Conservation (phyloP, 2,797 vertebrate species). For the Poecilia picta region DNA sequence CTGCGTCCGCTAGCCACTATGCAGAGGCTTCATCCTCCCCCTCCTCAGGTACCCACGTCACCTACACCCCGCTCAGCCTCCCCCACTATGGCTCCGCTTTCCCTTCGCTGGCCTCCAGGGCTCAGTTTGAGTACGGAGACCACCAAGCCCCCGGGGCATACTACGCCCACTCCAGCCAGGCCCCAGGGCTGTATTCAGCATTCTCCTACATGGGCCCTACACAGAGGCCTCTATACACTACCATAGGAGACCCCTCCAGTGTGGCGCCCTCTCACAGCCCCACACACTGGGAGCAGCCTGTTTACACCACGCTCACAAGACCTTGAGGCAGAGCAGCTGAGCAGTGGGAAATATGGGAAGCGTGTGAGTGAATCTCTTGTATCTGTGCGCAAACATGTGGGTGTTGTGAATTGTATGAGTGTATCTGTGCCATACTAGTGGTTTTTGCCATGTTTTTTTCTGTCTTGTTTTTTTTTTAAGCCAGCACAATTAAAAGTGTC, state of each 20-base stretch:
- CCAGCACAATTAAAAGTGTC: conserved; percentile 61
- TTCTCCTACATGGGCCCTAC: conserved; percentile 99
- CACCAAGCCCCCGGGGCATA: conserved; percentile 96
- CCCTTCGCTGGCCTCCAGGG: conserved; percentile 94
- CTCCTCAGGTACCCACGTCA: conserved; percentile 88
- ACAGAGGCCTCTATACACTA: conserved; percentile 97
- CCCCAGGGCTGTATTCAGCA: conserved; percentile 96
- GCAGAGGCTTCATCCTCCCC: conserved; percentile 87
- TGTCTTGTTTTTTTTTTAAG: conserved; percentile 49
- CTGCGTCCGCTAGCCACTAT: conserved; percentile 82
- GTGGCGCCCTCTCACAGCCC: conserved; percentile 98
- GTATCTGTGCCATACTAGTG: conserved; percentile 70
- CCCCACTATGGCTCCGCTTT: conserved; percentile 98
- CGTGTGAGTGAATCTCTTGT: conserved; percentile 61
- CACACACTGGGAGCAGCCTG: conserved; percentile 99
- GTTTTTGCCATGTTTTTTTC: conserved; percentile 54
- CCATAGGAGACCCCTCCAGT: conserved; percentile 94
- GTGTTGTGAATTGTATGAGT: conserved; percentile 17
- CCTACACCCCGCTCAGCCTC: conserved; percentile 95
- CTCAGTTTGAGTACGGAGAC: conserved; percentile 96
- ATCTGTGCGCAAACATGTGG: conserved; percentile 32
- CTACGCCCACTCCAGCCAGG: conserved; percentile 94
- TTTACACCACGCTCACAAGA: conserved; percentile 98
- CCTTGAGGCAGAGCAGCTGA: conserved; percentile 82
- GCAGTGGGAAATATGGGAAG: conserved; percentile 77